A percentile compares a stretch with the other conserved stretches of the same genome.
Evolutionary conservation across 2,797 vertebrate species (phyloP).

Genomic region (Masticophis lateralis): DNA sequence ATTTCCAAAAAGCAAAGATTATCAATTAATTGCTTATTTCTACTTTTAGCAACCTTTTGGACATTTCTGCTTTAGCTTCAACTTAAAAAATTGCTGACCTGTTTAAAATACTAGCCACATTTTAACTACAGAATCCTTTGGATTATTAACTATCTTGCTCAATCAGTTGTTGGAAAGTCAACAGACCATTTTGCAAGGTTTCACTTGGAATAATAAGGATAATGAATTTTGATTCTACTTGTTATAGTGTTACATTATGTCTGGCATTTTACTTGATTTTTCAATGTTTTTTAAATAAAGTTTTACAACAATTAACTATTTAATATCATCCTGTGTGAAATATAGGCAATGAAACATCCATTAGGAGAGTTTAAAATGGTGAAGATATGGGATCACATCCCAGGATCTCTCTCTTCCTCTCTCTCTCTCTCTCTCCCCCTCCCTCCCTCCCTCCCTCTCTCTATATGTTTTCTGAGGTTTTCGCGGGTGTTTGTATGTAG

Average conservation of each 20-base stretch:
- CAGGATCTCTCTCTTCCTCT: too few species aligned
- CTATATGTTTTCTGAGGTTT: too few species aligned
- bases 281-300: background rate
- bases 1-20: background rate
- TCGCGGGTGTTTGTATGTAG: too few species aligned
- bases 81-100: background rate
- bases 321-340: background rate
- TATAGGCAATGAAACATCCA: background rate
- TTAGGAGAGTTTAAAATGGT: background rate
- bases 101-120: background rate
- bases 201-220: background rate
- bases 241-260: background rate
- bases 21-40: background rate
- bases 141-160: background rate
- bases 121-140: background rate
- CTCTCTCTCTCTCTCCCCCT: too few species aligned
- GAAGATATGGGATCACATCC: background rate
- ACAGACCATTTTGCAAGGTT: background rate
- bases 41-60: background rate
- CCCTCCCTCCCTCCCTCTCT: too few species aligned
- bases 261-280: background rate
- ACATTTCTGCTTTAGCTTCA: background rate
- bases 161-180: background rate
- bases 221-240: background rate
- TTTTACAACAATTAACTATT: background rate